phyloP scores from a whole-genome alignment of 2,113 vertebrate genomes.

The Gallinago jamesoni region DNA sequence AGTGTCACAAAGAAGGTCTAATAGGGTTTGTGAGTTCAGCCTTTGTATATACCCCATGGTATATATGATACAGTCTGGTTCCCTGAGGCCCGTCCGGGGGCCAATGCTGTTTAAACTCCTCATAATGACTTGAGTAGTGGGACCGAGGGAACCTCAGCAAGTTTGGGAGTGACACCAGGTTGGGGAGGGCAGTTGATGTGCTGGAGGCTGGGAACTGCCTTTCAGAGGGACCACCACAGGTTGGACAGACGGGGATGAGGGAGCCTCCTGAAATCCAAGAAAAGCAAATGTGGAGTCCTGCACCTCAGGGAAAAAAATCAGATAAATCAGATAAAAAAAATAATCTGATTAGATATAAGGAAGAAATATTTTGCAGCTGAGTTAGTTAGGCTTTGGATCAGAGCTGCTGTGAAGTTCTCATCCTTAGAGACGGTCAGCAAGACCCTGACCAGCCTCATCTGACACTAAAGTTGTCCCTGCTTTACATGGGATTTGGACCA shows the following conservation, averaged over 20 bases:
- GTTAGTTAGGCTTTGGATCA: not conserved
- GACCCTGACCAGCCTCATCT: not conserved
- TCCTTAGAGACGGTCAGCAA: not conserved
- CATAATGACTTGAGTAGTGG: not conserved
- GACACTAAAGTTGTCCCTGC: not conserved
- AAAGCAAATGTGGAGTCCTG: not conserved
- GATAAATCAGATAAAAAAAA: not conserved
- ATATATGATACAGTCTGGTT: not conserved
- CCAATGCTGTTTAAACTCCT: not conserved
- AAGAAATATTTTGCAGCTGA: not conserved
- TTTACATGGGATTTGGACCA: not conserved
- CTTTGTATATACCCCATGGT: not conserved
- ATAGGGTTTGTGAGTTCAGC: not conserved
- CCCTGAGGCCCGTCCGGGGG: not conserved
- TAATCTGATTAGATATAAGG: not conserved
- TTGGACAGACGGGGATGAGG: not conserved
- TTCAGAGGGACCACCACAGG: not conserved
- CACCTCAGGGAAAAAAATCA: not conserved
- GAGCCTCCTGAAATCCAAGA: not conserved
- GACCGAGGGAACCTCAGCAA: not conserved
- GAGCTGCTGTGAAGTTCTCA: not conserved
- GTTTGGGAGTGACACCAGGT: not conserved
- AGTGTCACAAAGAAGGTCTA: not conserved
- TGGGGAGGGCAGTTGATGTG: not conserved
- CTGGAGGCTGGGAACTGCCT: not conserved